Evolutionary conservation across 1,140 invertebrate species (phyloP), one percentile per base, ranked within the genome.

Genomic region (Meteorus sp.): DNA sequence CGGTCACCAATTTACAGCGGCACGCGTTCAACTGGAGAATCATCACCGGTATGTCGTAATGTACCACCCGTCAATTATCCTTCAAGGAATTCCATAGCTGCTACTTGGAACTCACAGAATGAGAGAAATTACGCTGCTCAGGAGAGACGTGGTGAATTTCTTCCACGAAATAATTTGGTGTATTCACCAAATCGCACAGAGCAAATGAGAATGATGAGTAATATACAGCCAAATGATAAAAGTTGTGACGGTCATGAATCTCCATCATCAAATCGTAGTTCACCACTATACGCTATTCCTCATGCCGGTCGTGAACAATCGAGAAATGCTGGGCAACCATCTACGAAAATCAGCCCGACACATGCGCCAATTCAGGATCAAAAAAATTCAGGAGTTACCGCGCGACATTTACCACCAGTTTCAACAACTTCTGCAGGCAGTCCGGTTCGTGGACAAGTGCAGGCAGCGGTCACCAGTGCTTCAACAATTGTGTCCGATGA

Each of bases 401-500:
- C 66, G 2, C 66, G 70, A 61, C 65, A 67, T 7, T 53, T 62
- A 13, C 29, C 57, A n/a, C 3, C 55, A 22, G 61, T 66, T 0
- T 25, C 57, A 0, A 59, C 55, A 6, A 51, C 39, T 45, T 29
- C 44, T 6, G 55, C 62, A 3, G 62, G 63, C 6, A 69, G 61
- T 53, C 65, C 68, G 43, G 33, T 71, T 11, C 65, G 65, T 1
- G 74, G 73, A 2, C 77, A 76, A 44, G 71, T 79, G 3, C 78
- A 81, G 60, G 64, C 72, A 17, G 65, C 73, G 9, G 73, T 78
- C 4, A 75, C 56, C 1, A 78, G 72, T 52, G 71, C 72, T 8
- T 44, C 67, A 3, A 63, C 71, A 1, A 58, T 65, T 0, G 11
- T 61, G 0, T 59, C 50, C 6, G 69, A 77, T 6, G 71, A 74